Evolutionary conservation across 2,113 vertebrate genomes (phyloP), one percentile per base, ranked within the genome.

Genomic region (Talpa occidentalis): DNA sequence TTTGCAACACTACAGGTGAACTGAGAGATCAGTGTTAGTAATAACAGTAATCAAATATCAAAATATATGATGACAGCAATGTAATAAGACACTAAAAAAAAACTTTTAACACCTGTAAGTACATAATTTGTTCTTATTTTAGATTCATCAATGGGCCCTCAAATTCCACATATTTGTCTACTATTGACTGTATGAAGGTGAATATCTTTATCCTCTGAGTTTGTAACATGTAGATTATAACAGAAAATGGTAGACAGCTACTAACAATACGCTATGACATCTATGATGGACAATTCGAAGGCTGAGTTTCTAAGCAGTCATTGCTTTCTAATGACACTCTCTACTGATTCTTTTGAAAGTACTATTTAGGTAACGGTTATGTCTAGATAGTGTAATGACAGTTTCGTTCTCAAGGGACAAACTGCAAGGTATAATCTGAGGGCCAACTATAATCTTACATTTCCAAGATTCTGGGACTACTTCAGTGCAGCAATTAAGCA

Each of bases 101-200:
- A 62, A 62, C 24, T 62, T 30, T 62, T 28, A 62, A 62, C 30
- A 30, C 56, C 56, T 60, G 26, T 56, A 28, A 62, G 10, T 62
- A 4, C 60, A 62, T 26, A 72, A 54, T 66, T 42, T 93, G 11
- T 59, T 90, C 59, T 95, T 86, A 0, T 88, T 87, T 94, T 49
- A 72, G 59, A 42, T 69, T 64, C 52, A 87, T 93, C 69, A 62
- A 54, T 60, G 72, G 30, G 47, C 14, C 32, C 37, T 40, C 72
- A 32, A 62, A 28, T 24, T 85, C 24, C 35, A 93, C 37, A 21
- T 92, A 64, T 32, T 82, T 93, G 76, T 26, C 40, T 67, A 32
- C 42, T 83, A 52, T 49, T 93, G 12, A 49, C 90, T 92, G 47
- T 72, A 76, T 59, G 44, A 89, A 89, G 82, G 35, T 93, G 78